Conservation (phyloP, 2,888 invertebrate species). For the Listrodromus nycthemerus region DNA sequence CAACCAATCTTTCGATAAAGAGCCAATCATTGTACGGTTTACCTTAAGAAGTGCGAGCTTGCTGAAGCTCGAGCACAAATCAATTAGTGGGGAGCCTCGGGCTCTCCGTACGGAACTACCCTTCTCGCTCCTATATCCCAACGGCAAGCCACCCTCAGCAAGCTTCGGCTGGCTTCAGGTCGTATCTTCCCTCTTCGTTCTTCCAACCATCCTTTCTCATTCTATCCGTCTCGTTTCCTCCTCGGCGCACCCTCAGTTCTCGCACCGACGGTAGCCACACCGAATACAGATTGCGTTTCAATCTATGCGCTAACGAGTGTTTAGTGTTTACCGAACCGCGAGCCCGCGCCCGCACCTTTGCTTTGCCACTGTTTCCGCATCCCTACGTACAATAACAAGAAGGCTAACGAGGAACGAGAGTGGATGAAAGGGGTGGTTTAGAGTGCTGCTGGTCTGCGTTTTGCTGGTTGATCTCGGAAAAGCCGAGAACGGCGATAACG, state of each 20-base stretch:
- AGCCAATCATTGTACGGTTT: slow-evolving; percentile 57
- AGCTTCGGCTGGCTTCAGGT: slow-evolving; percentile 45
- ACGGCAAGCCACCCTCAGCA: slow-evolving; percentile 63
- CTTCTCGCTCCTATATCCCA: slow-evolving; percentile 73
- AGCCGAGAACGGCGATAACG: slow-evolving; percentile 58
- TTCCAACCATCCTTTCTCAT: slow-evolving; percentile 68
- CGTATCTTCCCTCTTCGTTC: slow-evolving; percentile 56
- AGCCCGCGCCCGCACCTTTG: slow-evolving; percentile 73
- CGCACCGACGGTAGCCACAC: slow-evolving; percentile 68
- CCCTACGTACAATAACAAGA: slow-evolving; percentile 76
- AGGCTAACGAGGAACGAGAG: slow-evolving; percentile 70
- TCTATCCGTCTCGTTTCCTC: slow-evolving; percentile 57
- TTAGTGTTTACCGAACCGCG: slow-evolving; percentile 84
- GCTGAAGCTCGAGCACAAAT: slow-evolving; percentile 80
- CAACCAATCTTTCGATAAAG: slow-evolving; percentile 8
- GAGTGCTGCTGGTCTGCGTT: slow-evolving; percentile 28
- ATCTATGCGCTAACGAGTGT: slow-evolving; percentile 84
- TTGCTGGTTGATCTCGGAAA: slow-evolving; percentile 43
- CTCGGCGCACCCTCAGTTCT: slow-evolving; percentile 65
- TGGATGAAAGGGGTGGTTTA: slow-evolving; percentile 48
- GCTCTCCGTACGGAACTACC: slow-evolving; percentile 78
- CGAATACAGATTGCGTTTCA: slow-evolving; percentile 83
- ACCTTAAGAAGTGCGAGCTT: slow-evolving; percentile 60
- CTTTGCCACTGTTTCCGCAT: slow-evolving; percentile 80
- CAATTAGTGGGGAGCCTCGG: slow-evolving; percentile 80